phyloP scores from a whole-genome alignment of 2,113 vertebrate genomes.

The Larimichthys crocea region DNA sequence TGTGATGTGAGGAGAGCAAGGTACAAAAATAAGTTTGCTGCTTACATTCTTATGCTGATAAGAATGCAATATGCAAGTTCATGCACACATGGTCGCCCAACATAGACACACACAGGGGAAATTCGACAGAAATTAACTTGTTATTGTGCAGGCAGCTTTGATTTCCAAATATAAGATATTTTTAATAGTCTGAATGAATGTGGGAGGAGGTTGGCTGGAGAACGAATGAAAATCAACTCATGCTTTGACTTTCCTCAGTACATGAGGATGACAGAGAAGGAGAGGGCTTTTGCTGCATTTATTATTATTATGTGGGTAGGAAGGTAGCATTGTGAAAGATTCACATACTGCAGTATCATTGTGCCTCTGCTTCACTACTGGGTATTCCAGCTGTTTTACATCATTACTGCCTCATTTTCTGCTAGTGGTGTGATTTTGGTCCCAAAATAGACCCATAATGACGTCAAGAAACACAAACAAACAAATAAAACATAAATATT shows the following conservation, averaged over 20 bases:
- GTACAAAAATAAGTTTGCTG: slow-evolving; percentile 37
- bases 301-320: not conserved
- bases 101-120: not conserved
- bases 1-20: not conserved
- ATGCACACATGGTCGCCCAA: not conserved
- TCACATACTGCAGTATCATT: slow-evolving; percentile 9
- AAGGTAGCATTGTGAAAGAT: not conserved
- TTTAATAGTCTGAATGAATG: not conserved
- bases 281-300: not conserved
- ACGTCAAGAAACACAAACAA: not conserved
- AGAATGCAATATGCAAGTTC: not conserved
- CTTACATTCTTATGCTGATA: not conserved
- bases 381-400: slow-evolving; percentile 19
- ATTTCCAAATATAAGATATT: not conserved
- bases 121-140: not conserved
- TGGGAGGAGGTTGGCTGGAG: not conserved
- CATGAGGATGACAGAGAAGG: not conserved
- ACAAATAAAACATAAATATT: not conserved
- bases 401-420: not conserved
- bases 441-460: not conserved
- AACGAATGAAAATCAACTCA: not conserved
- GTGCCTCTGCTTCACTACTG: slow-evolving; percentile 4
- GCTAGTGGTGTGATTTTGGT: slow-evolving; percentile 9
- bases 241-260: not conserved
- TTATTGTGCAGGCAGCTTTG: not conserved